Base-by-base conservation (phyloP, 2,888 invertebrate species). In the Dione vanillae region DNA sequence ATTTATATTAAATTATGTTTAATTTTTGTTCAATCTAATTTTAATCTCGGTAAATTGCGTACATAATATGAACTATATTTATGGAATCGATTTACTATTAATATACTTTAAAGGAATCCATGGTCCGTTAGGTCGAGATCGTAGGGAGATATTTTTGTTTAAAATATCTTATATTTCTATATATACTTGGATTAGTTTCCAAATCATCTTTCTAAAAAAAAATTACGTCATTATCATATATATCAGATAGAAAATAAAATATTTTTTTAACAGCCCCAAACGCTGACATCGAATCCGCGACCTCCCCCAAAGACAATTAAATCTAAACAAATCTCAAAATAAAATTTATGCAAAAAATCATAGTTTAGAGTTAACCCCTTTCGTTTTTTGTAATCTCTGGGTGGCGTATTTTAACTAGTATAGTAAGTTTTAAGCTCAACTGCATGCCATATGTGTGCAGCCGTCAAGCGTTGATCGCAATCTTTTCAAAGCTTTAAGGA, bases 361-460 rank as follows among this genome's bases (percentile, higher is more conserved):
- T 65, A 59, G 47, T 75, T 75, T 73, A 75, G 69, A 73, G 74
- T 62, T 73, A 71, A 76, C 76, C 74, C n/a, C 76, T 77, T 78
- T 77, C 58, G 64, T 71, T 79, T 79, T 79, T 79, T 80, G 72
- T 74, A 76, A 74, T 75, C 78, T 62, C 77, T 71, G 79, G 76
- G 81, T 81, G 77, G 78, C 77, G 73, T 73, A 73, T 78, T 78
- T 79, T 79, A 77, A 37, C 49, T 37, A 35, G 35, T 19, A 49
- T 10, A 58, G 16, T 41, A 27, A 27, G 41, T 37, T 16, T 64
- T 64, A 79, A 72, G 71, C 75, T 83, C 85, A 86, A 86, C 85
- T 85, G 85, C 82, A 78, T 72, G 72, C 89, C 89, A 88, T 87
- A 87, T 88, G 87, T 78, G 84, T 78, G 76, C 82, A 81, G 77